These are phyloP conservation scores for Triplophysa rosa DNA, from an alignment of 2,113 vertebrate genomes.

Conservation along the genomic window DNA sequence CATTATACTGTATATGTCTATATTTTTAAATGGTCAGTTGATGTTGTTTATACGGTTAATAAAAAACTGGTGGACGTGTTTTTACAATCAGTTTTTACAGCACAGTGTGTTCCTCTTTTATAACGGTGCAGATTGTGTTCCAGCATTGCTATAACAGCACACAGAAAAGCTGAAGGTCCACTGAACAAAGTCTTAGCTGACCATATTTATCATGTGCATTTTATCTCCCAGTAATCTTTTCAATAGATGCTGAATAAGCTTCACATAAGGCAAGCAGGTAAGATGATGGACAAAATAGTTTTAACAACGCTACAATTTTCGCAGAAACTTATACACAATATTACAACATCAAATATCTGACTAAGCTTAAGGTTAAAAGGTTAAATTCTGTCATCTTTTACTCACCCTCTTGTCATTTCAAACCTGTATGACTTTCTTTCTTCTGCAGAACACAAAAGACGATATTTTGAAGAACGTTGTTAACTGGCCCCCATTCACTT, in stretches of 20 bases:
- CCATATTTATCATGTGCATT: conserved; percentile 11
- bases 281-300: too few relatives aligned
- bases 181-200: conserved; percentile 55
- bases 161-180: conserved; percentile 63
- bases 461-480: too few relatives aligned
- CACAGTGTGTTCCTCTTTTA: conserved; percentile 43
- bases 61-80: conserved; percentile 4
- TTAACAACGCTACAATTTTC: too few relatives aligned
- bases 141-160: conserved; percentile 50
- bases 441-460: too few relatives aligned
- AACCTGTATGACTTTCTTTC: too few relatives aligned
- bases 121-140: conserved; percentile 45
- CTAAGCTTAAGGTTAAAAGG: too few relatives aligned
- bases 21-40: background rate
- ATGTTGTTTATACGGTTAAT: background rate
- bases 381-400: too few relatives aligned
- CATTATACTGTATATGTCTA: background rate
- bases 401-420: too few relatives aligned
- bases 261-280: background rate
- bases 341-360: background rate
- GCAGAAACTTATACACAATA: background rate
- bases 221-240: background rate
- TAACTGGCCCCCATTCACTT: too few relatives aligned
- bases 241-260: background rate
- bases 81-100: conserved; percentile 44